These are phyloP conservation scores for Eurystomus glaucurus DNA, from an alignment of 2,797 vertebrate genomes.

Conservation along the genomic window DNA sequence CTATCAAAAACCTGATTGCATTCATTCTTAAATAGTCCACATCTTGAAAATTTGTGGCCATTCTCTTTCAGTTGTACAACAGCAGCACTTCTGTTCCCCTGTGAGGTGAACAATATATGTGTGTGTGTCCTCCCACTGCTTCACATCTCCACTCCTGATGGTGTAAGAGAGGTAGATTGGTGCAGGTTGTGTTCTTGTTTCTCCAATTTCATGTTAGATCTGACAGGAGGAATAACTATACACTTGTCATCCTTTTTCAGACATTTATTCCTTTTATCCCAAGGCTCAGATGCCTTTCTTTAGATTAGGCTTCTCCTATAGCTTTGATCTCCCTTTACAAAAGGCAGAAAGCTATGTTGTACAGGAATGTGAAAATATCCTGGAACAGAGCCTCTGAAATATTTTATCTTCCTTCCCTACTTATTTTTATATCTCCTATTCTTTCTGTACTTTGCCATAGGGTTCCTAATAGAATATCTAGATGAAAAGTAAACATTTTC, in stretches of 20 bases:
- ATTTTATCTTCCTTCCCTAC: background rate
- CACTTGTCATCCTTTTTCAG: conserved; percentile 17
- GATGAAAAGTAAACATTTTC: conserved; percentile 44
- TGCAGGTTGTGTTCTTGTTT: background rate
- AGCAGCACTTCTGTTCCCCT: background rate
- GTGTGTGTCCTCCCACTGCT: background rate
- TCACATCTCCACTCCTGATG: background rate
- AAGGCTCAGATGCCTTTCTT: conserved; percentile 9
- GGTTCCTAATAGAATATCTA: conserved; percentile 27
- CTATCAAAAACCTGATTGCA: background rate
- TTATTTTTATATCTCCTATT: conserved; percentile 6
- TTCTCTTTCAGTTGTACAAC: background rate
- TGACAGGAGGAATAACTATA: conserved; percentile 19
- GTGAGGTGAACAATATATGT: background rate
- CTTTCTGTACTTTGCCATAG: conserved; percentile 6
- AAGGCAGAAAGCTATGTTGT: conserved; percentile 46
- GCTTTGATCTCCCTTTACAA: conserved; percentile 78
- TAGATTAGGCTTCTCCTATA: conserved; percentile 41
- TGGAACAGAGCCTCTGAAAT: conserved; percentile 42
- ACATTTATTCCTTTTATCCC: conserved; percentile 32
- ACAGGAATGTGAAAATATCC: background rate
- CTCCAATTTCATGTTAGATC: background rate
- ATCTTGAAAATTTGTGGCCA: background rate
- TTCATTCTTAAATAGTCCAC: background rate
- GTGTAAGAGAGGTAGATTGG: background rate